These are phyloP conservation scores for Mellilla xanthometata DNA, from an alignment of 2,888 invertebrate species.

Conservation along the genomic window DNA sequence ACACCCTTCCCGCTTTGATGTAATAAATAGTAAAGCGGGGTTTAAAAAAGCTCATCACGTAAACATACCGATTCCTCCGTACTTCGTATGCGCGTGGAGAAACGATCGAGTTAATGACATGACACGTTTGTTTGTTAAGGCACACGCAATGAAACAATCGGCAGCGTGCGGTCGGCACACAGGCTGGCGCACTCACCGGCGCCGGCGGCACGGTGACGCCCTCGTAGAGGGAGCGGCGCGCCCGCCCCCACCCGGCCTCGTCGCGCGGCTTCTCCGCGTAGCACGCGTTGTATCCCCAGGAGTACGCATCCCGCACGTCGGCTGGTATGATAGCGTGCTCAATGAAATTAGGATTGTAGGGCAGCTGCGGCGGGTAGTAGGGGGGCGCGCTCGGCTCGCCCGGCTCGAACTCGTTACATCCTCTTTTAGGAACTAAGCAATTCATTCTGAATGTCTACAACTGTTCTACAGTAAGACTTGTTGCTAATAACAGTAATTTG, in stretches of 20 bases:
- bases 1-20: conserved; percentile 67
- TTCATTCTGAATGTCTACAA: conserved; percentile 53
- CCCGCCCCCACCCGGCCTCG: conserved; percentile 54
- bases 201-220: conserved; percentile 74
- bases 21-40: conserved; percentile 46
- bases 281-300: conserved; percentile 47
- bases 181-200: conserved; percentile 66
- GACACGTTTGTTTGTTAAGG: conserved; percentile 20
- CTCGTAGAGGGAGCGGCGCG: conserved; percentile 70
- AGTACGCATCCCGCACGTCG: conserved; percentile 38
- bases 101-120: conserved; percentile 23
- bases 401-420: conserved; percentile 47
- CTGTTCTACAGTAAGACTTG: not conserved
- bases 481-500: conserved; percentile 2
- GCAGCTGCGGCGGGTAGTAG: conserved; percentile 63
- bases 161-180: conserved; percentile 32
- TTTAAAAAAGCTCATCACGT: conserved; percentile 29
- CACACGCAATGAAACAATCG: conserved; percentile 27
- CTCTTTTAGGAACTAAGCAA: conserved; percentile 57
- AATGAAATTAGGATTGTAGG: conserved; percentile 67
- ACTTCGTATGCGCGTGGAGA: conserved; percentile 24
- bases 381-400: conserved; percentile 55
- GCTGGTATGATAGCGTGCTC: conserved; percentile 37
- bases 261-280: conserved; percentile 43
- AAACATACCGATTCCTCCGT: conserved; percentile 34